These are phyloP conservation scores for Sarcophilus harrisii DNA, from an alignment of 2,797 vertebrate genomes.

Conservation along the genomic window DNA sequence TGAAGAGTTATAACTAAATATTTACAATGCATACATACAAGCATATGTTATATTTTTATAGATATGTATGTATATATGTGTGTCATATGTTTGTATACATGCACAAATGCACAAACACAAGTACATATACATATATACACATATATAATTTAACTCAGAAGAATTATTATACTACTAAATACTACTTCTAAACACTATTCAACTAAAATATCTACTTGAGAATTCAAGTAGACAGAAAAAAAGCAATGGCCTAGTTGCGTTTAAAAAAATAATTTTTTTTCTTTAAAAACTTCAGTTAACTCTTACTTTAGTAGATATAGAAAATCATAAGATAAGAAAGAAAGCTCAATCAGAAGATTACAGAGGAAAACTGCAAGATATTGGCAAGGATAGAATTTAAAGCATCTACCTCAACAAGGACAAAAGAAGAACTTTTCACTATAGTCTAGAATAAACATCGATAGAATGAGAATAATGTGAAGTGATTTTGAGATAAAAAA, in stretches of 20 bases:
- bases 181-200: too few relatives aligned
- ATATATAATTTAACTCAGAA: too few relatives aligned
- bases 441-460: background rate
- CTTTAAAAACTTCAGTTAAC: background rate
- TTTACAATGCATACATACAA: too few relatives aligned
- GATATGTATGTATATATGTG: too few relatives aligned
- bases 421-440: background rate
- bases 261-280: background rate
- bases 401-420: background rate
- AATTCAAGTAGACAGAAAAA: background rate
- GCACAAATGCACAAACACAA: too few relatives aligned
- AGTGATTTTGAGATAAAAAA: background rate
- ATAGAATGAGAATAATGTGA: background rate
- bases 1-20: too few relatives aligned
- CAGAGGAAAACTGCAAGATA: background rate
- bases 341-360: background rate
- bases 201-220: background rate
- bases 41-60: too few relatives aligned
- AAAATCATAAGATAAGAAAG: background rate
- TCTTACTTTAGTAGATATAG: background rate
- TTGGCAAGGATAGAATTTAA: background rate
- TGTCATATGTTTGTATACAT: too few relatives aligned
- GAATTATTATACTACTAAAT: too few relatives aligned
- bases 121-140: too few relatives aligned
- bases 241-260: background rate